Percentiles rank a stretch among this genome's conserved stretches.
Evolutionary conservation across 2,888 invertebrate genomes (phyloP).

Genomic region (Atrina japonica): DNA sequence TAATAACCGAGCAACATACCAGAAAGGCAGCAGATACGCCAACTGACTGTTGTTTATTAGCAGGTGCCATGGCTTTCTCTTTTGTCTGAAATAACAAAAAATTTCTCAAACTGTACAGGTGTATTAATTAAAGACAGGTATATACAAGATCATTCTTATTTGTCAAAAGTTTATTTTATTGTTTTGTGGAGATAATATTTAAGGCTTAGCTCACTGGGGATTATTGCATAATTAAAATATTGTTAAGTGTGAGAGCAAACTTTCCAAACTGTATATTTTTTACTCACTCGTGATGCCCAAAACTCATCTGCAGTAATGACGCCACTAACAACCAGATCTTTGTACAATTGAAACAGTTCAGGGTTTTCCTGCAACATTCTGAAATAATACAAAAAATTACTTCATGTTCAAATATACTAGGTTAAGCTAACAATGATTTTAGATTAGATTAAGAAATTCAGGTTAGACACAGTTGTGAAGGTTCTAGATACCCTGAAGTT

Average conservation of each 20-base stretch:
- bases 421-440: background rate
- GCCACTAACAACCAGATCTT: conserved; percentile 97
- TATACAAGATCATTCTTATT: no score
- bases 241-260: no score
- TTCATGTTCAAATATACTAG: background rate
- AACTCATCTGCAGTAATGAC: conserved; percentile 98
- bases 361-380: conserved; percentile 94
- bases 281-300: conserved; percentile 86
- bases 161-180: no score
- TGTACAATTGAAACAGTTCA: conserved; percentile 94
- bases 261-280: no score
- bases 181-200: no score
- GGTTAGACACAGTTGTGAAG: background rate
- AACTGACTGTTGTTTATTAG: conserved; percentile 66
- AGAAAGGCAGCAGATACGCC: conserved; percentile 79
- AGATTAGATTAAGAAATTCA: background rate
- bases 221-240: no score
- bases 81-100: no score
- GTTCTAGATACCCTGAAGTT: background rate
- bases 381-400: no score
- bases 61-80: conserved; percentile 14
- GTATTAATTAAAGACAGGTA: no score
- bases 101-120: no score
- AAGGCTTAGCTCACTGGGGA: no score
- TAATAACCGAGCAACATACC: no score